A percentile compares a stretch with the other conserved stretches of the same genome.
Conservation (phyloP, 2,113 vertebrate genomes). For the Malurus cyaneus region DNA sequence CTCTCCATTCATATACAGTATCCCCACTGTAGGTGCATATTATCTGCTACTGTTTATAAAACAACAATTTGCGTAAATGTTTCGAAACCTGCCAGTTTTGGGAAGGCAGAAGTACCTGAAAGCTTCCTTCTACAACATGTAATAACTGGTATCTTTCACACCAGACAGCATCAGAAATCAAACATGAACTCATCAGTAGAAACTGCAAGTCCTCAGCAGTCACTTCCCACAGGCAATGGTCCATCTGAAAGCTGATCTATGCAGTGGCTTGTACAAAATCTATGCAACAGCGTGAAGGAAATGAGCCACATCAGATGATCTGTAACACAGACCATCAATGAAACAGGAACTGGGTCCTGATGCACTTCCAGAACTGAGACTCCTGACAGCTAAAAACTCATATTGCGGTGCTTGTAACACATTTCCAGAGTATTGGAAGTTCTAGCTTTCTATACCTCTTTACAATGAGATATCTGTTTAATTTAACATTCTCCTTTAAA, state of each 20-base stretch:
- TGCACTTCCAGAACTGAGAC: neutral
- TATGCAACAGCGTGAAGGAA: neutral
- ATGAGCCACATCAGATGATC: neutral
- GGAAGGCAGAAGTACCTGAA: neutral
- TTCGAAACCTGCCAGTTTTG: neutral
- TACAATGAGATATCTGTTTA: neutral
- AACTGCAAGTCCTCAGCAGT: neutral
- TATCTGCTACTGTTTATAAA: neutral
- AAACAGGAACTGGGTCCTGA: neutral
- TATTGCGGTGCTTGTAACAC: neutral
- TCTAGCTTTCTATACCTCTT: neutral
- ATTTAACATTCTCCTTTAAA: neutral
- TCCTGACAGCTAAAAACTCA: neutral
- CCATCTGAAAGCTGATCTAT: neutral
- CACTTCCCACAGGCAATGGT: neutral
- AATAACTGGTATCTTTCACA: neutral
- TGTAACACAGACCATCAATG: accelerated
- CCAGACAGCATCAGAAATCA: neutral
- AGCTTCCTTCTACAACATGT: neutral
- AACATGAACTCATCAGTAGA: neutral
- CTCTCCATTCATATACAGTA: neutral
- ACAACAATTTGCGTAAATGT: neutral
- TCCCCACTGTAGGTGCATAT: neutral
- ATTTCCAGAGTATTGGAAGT: neutral
- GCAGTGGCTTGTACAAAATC: neutral